Percentiles rank a stretch among this genome's conserved stretches.
These are phyloP conservation scores for Falcunculus frontatus DNA, from an alignment of 2,113 vertebrate genomes.

Conservation along the genomic window DNA sequence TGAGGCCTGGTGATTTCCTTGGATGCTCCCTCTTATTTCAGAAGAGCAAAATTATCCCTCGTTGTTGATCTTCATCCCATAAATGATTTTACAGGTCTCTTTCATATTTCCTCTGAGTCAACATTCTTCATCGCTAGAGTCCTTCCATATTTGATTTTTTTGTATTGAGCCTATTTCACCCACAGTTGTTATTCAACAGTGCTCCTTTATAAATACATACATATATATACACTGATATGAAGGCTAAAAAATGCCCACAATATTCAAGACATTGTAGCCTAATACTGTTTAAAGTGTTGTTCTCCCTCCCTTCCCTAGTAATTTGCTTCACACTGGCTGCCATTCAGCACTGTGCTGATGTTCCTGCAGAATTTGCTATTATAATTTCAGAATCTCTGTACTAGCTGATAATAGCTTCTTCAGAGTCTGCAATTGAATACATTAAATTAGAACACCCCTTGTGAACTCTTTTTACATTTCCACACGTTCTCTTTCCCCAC, in stretches of 20 bases:
- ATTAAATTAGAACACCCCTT: not conserved
- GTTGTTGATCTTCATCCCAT: not conserved
- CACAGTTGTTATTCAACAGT: not conserved
- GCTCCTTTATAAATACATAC: not conserved
- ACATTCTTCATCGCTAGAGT: not conserved
- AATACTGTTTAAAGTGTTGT: not conserved
- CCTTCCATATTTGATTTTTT: not conserved
- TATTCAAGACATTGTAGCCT: not conserved
- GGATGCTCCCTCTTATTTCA: not conserved
- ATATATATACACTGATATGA: not conserved
- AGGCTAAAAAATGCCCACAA: not conserved
- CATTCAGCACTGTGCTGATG: not conserved
- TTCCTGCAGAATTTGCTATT: not conserved
- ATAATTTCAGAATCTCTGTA: not conserved
- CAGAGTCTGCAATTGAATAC: not conserved
- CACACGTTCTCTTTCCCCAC: not conserved
- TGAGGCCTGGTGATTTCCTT: not conserved
- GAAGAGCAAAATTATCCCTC: not conserved
- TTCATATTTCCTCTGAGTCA: not conserved
- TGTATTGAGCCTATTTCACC: not conserved
- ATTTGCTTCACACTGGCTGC: not conserved
- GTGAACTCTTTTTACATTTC: not conserved
- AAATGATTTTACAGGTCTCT: not conserved
- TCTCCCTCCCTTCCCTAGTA: not conserved
- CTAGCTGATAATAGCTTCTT: not conserved